Base-by-base conservation (phyloP, 2,797 vertebrate genomes). In the Falco cherrug region DNA sequence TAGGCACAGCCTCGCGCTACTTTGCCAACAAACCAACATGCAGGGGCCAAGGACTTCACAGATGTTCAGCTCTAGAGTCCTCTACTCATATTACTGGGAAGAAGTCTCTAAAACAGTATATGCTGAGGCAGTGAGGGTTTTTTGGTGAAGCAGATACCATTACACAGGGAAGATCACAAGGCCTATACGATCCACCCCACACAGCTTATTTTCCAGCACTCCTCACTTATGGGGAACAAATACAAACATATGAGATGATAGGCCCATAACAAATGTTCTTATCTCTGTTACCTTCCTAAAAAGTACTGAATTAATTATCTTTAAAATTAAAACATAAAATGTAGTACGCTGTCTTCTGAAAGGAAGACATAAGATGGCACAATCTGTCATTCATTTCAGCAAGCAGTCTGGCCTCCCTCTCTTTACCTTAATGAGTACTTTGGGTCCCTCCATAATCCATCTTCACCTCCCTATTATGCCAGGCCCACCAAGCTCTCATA, bases 301-400 rank as follows among this genome's bases (percentile, higher is more conserved):
- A 93, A 91, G 75, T 70, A 22, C n/a, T 14, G 81, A 70, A 77
- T 94, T 77, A 95, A 96, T 97, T 95, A 95, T 90, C 81, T 92
- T 92, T 85, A 82, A 86, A 96, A 95, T 95, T 91, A 90, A 93
- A 97, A 96, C 92, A 94, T 87, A 85, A 41, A 92, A 92, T 35
- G 84, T 86, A 73, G 73, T 4, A 10, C 1, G 4, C 75, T 89
- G 64, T 70, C 90, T 75, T 91, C 81, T 53, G 82, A 78, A 85
- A 74, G 78, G 68, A 69, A 92, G 84, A 87, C 82, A 5, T 21
- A 65, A 82, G 93, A 71, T 47, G 88, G 89, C 60, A 91, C 95
- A 63, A 95, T 95, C 95, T 3, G 94, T 95, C 95, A 93, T 94
- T 80, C 93, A 15, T n/a, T 67, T 87, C 92, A 89, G 33, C 81